phyloP scores from a whole-genome alignment of 1,140 invertebrate genomes.

The Mizuhopecten yessoensis region DNA sequence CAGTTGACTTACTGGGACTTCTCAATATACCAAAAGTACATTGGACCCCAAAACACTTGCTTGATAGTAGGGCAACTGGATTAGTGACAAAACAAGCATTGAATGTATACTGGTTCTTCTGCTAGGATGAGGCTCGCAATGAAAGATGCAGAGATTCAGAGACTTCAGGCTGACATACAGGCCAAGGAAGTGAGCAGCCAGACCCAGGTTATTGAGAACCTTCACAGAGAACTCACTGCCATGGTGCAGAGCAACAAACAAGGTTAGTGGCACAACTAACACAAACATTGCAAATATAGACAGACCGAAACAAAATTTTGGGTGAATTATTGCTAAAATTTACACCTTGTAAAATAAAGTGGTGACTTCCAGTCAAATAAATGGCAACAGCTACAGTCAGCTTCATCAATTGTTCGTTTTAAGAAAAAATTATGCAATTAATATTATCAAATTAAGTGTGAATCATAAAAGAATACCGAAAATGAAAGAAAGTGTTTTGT shows the following conservation, averaged over 20 bases:
- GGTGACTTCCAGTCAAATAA: too few species aligned
- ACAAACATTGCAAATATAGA: too few species aligned
- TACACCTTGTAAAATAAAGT: too few species aligned
- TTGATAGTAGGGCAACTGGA: too few species aligned
- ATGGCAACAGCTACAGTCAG: too few species aligned
- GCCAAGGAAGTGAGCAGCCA: constrained; percentile 67
- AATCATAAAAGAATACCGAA: neutral
- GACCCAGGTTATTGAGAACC: constrained; percentile 65
- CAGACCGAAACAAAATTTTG: too few species aligned
- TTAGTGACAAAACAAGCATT: too few species aligned
- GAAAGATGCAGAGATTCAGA: constrained; percentile 79
- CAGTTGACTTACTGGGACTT: too few species aligned
- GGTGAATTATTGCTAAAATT: too few species aligned
- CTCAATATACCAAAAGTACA: too few species aligned
- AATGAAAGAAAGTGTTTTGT: neutral
- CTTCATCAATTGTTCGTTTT: too few species aligned
- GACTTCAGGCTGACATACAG: constrained; percentile 70
- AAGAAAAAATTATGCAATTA: neutral
- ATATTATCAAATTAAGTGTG: neutral
- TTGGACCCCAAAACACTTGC: too few species aligned
- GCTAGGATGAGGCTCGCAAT: constrained; percentile 74
- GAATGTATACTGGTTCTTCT: neutral
- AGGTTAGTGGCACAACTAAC: constrained; percentile 60
- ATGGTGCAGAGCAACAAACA: constrained; percentile 73
- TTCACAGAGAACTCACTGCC: constrained; percentile 72